Evolutionary conservation across 2,888 invertebrate species (phyloP).

Genomic region (Mycalesis mineus): DNA sequence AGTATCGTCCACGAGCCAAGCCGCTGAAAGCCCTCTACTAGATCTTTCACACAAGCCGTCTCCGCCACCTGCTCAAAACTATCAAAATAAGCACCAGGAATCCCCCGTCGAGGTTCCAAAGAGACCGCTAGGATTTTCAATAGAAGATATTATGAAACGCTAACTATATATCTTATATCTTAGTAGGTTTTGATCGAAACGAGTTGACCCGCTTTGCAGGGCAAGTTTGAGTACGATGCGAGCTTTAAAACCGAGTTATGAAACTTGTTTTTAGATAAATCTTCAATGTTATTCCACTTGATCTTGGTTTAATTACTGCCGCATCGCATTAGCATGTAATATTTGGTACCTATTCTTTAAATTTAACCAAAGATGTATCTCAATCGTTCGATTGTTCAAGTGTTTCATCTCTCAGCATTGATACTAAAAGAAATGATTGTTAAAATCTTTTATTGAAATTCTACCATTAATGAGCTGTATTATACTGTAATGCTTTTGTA

Average conservation of each 20-base stretch:
- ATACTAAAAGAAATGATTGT: neutral
- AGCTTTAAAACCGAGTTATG: slow-evolving; percentile 27
- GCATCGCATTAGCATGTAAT: neutral
- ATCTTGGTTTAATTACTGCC: neutral
- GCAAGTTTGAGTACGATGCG: slow-evolving; percentile 26
- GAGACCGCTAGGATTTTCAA: slow-evolving; percentile 85
- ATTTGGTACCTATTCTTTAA: slow-evolving; percentile 15
- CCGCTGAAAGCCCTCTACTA: slow-evolving; percentile 64
- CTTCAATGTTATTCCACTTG: slow-evolving; percentile 7
- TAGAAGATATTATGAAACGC: slow-evolving; percentile 93
- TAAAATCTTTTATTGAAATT: neutral
- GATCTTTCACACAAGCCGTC: slow-evolving; percentile 79
- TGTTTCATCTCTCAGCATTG: neutral
- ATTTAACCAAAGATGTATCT: slow-evolving; percentile 32
- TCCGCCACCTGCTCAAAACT: slow-evolving; percentile 49
- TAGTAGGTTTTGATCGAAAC: slow-evolving; percentile 27
- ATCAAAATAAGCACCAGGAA: slow-evolving; percentile 49
- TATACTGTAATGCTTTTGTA: neutral
- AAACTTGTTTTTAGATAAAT: slow-evolving; percentile 23
- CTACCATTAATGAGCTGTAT: neutral
- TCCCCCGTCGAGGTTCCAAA: slow-evolving; percentile 65
- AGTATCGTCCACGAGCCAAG: slow-evolving; percentile 73
- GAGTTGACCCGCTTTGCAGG: slow-evolving; percentile 22
- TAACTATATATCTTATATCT: slow-evolving; percentile 57
- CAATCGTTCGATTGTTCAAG: slow-evolving; percentile 18